phyloP scores from a whole-genome alignment of 2,797 vertebrate genomes.

The Apodemus agrarius region DNA sequence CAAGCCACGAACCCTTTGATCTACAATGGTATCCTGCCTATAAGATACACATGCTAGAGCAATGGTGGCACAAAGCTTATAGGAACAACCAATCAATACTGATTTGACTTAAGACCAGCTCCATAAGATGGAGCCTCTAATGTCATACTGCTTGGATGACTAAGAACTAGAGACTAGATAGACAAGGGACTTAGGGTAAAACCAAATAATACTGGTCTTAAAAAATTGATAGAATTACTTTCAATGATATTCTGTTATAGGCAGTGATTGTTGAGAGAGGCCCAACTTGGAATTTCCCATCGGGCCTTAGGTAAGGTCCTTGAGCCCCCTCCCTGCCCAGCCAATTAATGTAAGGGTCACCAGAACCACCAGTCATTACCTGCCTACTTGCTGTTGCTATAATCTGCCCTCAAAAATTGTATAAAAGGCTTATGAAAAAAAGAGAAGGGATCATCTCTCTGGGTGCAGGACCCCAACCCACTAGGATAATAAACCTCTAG shows the following conservation, averaged over 20 bases:
- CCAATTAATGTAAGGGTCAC: too few relatives aligned
- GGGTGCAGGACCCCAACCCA: too few relatives aligned
- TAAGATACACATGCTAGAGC: background rate
- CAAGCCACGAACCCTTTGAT: background rate
- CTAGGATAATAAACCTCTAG: too few relatives aligned
- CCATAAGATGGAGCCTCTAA: background rate
- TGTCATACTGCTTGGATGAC: background rate
- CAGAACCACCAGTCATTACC: too few relatives aligned
- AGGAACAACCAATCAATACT: background rate
- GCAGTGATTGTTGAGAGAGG: background rate
- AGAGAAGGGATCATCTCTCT: too few relatives aligned
- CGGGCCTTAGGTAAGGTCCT: too few relatives aligned
- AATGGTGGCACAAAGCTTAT: background rate
- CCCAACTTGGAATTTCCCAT: too few relatives aligned
- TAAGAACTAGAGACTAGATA: background rate
- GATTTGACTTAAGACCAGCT: background rate
- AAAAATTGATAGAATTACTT: background rate
- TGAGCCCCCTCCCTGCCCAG: too few relatives aligned
- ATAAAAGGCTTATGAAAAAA: too few relatives aligned
- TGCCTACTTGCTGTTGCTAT: too few relatives aligned
- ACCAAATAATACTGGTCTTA: background rate
- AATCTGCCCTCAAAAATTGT: too few relatives aligned
- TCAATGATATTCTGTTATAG: background rate
- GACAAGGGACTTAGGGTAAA: background rate
- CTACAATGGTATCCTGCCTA: background rate